Conservation (phyloP, 2,797 vertebrate genomes). For the Neosilurus mollespiculum region DNA sequence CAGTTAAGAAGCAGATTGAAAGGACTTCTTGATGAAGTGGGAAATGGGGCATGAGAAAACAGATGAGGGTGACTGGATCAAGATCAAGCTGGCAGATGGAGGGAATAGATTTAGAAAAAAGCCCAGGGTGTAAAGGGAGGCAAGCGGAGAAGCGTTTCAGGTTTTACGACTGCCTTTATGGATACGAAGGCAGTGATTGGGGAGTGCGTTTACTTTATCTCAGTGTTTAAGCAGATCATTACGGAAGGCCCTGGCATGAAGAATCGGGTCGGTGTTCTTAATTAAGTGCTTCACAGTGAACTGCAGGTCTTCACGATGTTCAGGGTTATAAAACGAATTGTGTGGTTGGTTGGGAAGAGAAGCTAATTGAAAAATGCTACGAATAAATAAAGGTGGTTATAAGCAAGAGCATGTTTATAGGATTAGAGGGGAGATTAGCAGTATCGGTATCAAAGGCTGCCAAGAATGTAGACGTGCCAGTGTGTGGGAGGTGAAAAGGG, state of each 20-base stretch:
- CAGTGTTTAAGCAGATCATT: background rate
- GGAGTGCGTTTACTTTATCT: background rate
- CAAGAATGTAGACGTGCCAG: background rate
- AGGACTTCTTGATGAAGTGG: slow-evolving; percentile 27
- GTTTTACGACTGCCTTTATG: background rate
- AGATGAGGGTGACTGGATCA: slow-evolving; percentile 9
- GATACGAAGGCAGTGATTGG: background rate
- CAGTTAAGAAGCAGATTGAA: background rate
- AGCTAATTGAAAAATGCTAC: background rate
- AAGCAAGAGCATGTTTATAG: background rate
- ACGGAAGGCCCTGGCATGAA: too few relatives aligned
- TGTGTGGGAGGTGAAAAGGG: background rate
- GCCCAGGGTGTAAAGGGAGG: background rate
- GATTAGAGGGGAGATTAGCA: background rate
- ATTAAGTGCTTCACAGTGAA: background rate
- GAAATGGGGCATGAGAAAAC: slow-evolving; percentile 24
- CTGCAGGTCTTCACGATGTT: background rate
- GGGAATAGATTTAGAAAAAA: slow-evolving; percentile 19
- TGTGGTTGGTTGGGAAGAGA: background rate
- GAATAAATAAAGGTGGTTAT: background rate
- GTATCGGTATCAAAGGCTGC: background rate
- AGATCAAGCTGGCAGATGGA: slow-evolving; percentile 26
- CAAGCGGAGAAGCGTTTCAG: background rate
- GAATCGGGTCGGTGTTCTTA: background rate
- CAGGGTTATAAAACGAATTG: background rate